Conservation (phyloP, 1,140 invertebrate genomes). For the Bicyclus anynana region DNA sequence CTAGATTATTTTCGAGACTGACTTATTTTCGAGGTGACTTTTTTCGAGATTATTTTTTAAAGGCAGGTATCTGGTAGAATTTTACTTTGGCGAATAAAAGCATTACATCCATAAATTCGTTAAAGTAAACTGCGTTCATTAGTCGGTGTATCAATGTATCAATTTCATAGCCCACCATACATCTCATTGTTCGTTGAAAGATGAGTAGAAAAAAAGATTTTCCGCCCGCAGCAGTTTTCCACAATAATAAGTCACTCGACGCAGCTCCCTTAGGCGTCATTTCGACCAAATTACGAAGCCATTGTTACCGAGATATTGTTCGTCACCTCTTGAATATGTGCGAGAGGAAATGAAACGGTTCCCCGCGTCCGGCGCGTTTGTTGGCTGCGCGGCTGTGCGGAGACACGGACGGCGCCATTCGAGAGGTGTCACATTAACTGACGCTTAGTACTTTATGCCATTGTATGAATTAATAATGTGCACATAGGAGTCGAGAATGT, state of each 20-base stretch:
- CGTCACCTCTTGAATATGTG: conserved; percentile 62
- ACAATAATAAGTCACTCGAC: conserved; percentile 72
- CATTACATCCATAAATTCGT: too few species aligned
- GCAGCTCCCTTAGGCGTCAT: conserved; percentile 62
- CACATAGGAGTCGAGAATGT: too few species aligned
- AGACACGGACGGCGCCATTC: background rate
- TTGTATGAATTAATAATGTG: background rate
- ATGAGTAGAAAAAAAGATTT: conserved; percentile 26
- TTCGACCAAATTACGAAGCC: conserved; percentile 66
- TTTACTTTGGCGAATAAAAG: too few species aligned
- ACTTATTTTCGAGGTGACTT: too few species aligned
- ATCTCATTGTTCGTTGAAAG: background rate
- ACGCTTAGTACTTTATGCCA: background rate
- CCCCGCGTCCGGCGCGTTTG: conserved; percentile 29
- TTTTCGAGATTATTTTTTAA: too few species aligned
- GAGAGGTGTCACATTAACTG: conserved; percentile 1
- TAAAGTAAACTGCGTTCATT: background rate
- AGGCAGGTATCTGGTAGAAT: too few species aligned
- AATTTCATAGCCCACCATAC: background rate
- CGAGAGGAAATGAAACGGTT: conserved; percentile 66
- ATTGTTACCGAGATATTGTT: conserved; percentile 69
- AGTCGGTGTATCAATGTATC: background rate
- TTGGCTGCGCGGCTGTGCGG: conserved; percentile 24
- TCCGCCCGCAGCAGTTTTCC: conserved; percentile 59
- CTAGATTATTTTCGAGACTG: too few species aligned